phyloP scores from a whole-genome alignment of 2,113 vertebrate species.

The Tragelaphus buxtoni region DNA sequence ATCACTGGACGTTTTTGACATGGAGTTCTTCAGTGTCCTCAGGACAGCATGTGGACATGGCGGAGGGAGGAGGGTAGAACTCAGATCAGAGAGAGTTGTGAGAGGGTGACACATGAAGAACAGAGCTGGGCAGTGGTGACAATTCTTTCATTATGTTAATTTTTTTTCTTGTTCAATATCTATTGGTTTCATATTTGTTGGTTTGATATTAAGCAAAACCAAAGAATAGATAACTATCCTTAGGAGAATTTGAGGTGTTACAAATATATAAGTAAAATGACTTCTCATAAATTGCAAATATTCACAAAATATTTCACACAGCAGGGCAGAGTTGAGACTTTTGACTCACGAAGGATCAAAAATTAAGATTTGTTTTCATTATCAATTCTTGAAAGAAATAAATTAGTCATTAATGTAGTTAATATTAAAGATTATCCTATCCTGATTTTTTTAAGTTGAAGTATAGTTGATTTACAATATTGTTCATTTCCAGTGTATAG shows the following conservation, averaged over 20 bases:
- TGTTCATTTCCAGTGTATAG: neutral
- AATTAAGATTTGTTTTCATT: neutral
- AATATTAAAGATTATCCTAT: neutral
- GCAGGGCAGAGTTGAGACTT: neutral
- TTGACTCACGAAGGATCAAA: neutral
- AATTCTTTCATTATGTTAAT: neutral
- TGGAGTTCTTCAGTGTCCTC: neutral
- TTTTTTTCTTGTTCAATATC: neutral
- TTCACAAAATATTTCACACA: neutral
- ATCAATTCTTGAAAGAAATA: neutral
- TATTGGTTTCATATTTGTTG: neutral
- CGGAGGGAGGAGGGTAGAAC: neutral
- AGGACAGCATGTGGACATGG: neutral
- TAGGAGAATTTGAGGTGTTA: neutral
- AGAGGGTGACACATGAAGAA: neutral
- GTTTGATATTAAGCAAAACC: neutral
- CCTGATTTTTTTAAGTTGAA: neutral
- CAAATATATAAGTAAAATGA: neutral
- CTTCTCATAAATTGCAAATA: neutral
- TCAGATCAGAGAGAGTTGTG: neutral
- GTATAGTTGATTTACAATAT: neutral
- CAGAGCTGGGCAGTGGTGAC: neutral
- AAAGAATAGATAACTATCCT: neutral
- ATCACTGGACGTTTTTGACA: neutral
- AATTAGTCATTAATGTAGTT: neutral